Conservation (phyloP, 2,797 vertebrate genomes). For the Chloroceryle amazona region DNA sequence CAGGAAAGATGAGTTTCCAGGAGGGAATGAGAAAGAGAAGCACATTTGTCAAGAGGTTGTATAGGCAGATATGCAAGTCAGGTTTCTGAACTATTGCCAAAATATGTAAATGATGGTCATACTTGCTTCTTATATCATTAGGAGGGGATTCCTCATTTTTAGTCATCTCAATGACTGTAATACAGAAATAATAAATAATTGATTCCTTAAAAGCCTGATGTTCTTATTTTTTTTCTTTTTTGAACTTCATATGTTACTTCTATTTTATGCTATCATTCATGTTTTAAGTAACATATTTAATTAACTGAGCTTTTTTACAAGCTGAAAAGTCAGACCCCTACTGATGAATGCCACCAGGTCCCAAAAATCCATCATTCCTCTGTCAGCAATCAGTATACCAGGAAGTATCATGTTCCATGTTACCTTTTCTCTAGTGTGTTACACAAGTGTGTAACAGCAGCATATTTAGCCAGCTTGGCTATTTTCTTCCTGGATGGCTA, state of each 20-base stretch:
- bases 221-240: not conserved
- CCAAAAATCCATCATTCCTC: not conserved
- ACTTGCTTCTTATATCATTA: not conserved
- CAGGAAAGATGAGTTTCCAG: not conserved
- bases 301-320: not conserved
- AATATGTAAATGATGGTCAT: not conserved
- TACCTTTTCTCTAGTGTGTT: not conserved
- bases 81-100: not conserved
- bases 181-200: not conserved
- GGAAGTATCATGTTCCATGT: not conserved
- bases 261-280: not conserved
- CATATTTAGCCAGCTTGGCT: not conserved
- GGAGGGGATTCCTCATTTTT: not conserved
- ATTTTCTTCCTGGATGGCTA: conserved; percentile 26
- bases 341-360: not conserved
- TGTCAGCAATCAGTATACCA: not conserved
- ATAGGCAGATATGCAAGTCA: not conserved
- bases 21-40: not conserved
- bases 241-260: not conserved
- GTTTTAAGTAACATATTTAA: not conserved
- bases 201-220: not conserved
- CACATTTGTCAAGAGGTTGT: not conserved
- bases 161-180: not conserved
- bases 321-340: not conserved
- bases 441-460: not conserved